Conservation (phyloP, 2,113 vertebrate genomes). For the Trichechus manatus region DNA sequence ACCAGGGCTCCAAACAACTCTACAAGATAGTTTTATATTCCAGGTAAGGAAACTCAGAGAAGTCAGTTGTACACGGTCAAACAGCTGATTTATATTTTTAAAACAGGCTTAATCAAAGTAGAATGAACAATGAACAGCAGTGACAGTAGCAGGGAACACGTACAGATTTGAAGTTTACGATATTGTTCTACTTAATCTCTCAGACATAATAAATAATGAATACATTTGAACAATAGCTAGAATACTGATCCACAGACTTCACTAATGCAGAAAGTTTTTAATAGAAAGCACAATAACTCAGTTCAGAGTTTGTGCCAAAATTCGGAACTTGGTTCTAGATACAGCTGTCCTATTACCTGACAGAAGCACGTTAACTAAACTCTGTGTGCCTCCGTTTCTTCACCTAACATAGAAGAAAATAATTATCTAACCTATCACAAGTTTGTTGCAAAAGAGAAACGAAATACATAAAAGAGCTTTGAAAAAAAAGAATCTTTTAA, state of each 20-base stretch:
- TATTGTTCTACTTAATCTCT: neutral
- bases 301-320: neutral
- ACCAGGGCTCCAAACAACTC: too few species aligned
- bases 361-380: neutral
- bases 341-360: neutral
- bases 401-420: neutral
- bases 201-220: neutral
- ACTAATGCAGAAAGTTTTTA: neutral
- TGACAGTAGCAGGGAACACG: neutral
- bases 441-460: slow-evolving; percentile 7
- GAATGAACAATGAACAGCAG: neutral
- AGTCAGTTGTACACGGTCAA: neutral
- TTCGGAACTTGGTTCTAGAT: neutral
- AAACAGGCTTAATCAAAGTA: neutral
- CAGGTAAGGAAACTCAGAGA: neutral
- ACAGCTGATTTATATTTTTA: neutral
- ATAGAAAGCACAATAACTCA: neutral
- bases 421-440: neutral
- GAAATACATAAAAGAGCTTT: neutral
- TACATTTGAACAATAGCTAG: neutral
- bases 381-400: neutral
- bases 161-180: neutral
- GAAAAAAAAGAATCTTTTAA: neutral
- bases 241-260: neutral
- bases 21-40: neutral